These are phyloP conservation scores for Okamejei kenojei DNA, from an alignment of 2,797 vertebrate species.

Conservation along the genomic window DNA sequence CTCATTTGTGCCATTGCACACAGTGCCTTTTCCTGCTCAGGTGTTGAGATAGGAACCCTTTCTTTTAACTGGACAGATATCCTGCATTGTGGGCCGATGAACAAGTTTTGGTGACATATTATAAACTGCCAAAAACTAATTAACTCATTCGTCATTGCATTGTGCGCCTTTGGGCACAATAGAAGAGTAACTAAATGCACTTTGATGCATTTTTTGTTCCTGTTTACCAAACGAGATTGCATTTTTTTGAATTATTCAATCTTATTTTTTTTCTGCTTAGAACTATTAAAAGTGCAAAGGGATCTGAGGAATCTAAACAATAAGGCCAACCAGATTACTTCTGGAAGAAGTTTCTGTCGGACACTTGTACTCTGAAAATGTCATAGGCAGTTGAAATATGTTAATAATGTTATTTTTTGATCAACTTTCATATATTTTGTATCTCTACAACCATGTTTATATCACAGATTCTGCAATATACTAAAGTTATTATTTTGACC, in stretches of 20 bases:
- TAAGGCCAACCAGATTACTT: constrained; percentile 3
- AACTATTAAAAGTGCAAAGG: constrained; percentile 19
- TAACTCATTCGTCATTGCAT: background rate
- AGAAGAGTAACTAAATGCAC: background rate
- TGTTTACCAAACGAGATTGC: background rate
- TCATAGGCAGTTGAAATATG: background rate
- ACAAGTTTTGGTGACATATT: background rate
- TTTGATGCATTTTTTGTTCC: background rate
- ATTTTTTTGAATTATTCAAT: background rate
- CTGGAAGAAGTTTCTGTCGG: background rate
- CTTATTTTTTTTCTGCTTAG: constrained; percentile 22
- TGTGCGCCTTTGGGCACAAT: no score
- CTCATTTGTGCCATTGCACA: background rate
- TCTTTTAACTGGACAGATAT: background rate
- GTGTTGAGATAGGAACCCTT: background rate
- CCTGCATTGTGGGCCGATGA: background rate
- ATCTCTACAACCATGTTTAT: background rate
- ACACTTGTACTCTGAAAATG: background rate
- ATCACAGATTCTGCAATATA: background rate
- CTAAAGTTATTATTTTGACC: background rate
- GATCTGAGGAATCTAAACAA: background rate
- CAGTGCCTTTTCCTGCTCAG: background rate
- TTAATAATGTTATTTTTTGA: background rate
- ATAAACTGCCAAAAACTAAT: background rate
- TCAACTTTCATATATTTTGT: background rate